Conservation (phyloP, 2,113 vertebrate genomes). For the Lipophrys pholis region DNA sequence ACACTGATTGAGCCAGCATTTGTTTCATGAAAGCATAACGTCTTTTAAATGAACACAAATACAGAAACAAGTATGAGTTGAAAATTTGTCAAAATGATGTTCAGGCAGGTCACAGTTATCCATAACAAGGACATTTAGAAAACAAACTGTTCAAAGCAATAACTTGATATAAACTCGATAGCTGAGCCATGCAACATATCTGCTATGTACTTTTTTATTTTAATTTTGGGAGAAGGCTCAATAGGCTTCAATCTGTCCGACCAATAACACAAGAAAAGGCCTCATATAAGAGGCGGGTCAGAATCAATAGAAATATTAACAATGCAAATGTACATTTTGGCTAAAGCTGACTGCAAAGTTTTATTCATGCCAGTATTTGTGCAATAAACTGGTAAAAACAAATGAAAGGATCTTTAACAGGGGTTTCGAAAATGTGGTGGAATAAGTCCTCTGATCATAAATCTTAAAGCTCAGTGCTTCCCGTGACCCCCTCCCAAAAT, state of each 20-base stretch:
- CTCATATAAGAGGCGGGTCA: no score
- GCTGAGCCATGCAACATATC: no score
- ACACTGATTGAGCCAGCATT: conserved; percentile 2
- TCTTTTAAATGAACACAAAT: background rate
- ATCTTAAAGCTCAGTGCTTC: no score
- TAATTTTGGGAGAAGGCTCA: background rate
- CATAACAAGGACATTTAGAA: background rate
- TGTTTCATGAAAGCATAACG: conserved; percentile 1
- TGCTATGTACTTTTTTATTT: background rate
- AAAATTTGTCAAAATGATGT: background rate
- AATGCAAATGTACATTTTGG: no score
- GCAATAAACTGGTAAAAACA: background rate
- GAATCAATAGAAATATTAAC: no score
- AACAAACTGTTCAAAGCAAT: background rate
- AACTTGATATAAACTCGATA: no score
- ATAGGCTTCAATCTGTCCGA: no score
- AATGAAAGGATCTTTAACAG: no score
- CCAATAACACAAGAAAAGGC: no score
- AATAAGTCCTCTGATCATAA: background rate
- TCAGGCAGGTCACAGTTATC: background rate
- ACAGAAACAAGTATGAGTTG: background rate
- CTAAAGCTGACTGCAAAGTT: background rate
- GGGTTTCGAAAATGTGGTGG: background rate
- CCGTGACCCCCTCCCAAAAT: no score
- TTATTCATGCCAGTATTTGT: conserved; percentile 1